A percentile compares a stretch with the other conserved stretches of the same genome.
Evolutionary conservation across 2,888 invertebrate genomes (phyloP).

Genomic region (Auanema sp.): DNA sequence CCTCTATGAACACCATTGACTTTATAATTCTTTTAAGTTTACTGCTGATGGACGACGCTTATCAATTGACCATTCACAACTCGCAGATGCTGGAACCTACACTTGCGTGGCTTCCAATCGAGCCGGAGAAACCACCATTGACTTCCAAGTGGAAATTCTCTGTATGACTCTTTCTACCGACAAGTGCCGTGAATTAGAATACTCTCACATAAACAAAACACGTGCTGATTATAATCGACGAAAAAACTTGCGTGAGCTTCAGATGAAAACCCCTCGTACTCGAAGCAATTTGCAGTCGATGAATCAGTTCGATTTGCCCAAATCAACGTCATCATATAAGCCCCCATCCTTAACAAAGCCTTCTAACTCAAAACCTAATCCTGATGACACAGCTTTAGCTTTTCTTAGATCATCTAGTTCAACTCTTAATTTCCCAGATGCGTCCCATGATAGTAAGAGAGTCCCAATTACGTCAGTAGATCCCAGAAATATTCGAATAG

Average conservation of each 20-base stretch:
- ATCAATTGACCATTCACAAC: conserved; percentile 40
- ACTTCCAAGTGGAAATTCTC: conserved; percentile 70
- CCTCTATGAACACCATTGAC: too few species aligned
- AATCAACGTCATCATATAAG: too few species aligned
- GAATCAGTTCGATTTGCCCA: too few species aligned
- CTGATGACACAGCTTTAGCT: too few species aligned
- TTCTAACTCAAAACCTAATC: too few species aligned
- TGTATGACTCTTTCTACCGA: conserved; percentile 57
- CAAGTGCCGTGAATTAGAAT: conserved; percentile 45
- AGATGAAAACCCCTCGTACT: neutral
- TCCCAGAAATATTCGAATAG: neutral
- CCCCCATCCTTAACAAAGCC: too few species aligned
- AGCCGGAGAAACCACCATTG: conserved; percentile 72
- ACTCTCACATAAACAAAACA: conserved; percentile 21
- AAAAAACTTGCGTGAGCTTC: conserved; percentile 17
- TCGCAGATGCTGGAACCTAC: conserved; percentile 68
- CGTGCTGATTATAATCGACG: conserved; percentile 8
- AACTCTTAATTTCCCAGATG: too few species aligned
- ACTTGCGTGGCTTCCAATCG: conserved; percentile 74
- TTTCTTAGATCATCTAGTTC: too few species aligned
- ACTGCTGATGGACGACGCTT: conserved; percentile 50
- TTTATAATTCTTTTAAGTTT: too few species aligned
- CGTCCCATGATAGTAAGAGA: too few species aligned
- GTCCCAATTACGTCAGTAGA: neutral
- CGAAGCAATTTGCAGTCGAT: too few species aligned